Percentiles rank a stretch among this genome's conserved stretches.
These are phyloP conservation scores for Pomatostomus ruficeps DNA, from an alignment of 2,113 vertebrate species.

Conservation along the genomic window DNA sequence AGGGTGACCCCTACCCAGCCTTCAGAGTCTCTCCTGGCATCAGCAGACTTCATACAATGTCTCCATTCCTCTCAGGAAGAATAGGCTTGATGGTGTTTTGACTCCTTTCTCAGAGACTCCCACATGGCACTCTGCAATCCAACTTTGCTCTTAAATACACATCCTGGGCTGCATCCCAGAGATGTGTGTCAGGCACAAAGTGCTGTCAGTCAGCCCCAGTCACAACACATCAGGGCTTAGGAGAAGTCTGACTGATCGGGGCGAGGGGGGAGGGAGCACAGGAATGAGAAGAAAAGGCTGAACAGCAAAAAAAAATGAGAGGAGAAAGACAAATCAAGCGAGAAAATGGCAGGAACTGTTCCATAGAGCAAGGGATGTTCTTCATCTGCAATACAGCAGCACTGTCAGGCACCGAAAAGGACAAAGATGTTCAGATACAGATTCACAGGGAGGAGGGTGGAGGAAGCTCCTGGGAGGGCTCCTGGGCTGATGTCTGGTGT, in stretches of 20 bases:
- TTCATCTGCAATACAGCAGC: background rate
- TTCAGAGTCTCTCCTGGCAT: background rate
- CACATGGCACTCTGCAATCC: conserved; percentile 53
- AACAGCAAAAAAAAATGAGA: background rate
- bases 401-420: background rate
- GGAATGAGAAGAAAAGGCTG: background rate
- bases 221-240: conserved; percentile 62
- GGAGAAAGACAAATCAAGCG: background rate
- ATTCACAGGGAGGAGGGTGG: background rate
- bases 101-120: conserved; percentile 59
- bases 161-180: conserved; percentile 52
- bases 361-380: background rate
- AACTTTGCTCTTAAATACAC: conserved; percentile 53
- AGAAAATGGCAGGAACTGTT: conserved; percentile 1
- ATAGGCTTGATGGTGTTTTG: conserved; percentile 56
- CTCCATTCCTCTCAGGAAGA: conserved; percentile 8
- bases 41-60: background rate
- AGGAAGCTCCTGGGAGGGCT: background rate
- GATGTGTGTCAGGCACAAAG: conserved; percentile 51
- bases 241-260: conserved; percentile 29
- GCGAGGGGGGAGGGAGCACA: background rate
- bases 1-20: background rate
- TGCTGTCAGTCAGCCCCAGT: conserved; percentile 65
- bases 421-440: background rate
- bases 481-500: background rate